A percentile compares a stretch with the other conserved stretches of the same genome.
phyloP scores from a whole-genome alignment of 2,888 invertebrate species.

The Lochmaea crataegi region DNA sequence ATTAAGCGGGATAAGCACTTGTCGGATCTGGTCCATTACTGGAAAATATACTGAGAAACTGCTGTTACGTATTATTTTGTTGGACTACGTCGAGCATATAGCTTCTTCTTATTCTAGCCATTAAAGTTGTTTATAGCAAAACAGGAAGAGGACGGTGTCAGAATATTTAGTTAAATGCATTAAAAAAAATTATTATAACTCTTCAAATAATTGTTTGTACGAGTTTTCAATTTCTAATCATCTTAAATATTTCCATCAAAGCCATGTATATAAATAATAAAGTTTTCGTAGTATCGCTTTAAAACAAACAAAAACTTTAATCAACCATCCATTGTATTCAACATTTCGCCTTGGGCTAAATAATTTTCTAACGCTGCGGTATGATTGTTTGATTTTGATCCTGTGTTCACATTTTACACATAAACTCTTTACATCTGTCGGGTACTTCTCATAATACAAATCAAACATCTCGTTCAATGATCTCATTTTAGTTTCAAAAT shows the following conservation, averaged over 20 bases:
- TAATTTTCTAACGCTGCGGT: conserved; percentile 10
- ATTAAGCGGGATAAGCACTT: conserved; percentile 31
- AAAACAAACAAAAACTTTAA: conserved; percentile 5
- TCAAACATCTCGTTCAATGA: conserved; percentile 4
- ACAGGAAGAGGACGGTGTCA: neutral
- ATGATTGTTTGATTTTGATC: conserved; percentile 14
- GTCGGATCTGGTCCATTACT: conserved; percentile 29
- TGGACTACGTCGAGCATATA: neutral
- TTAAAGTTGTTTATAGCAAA: too few relatives aligned
- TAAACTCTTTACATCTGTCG: conserved; percentile 17
- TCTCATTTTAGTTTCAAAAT: neutral
- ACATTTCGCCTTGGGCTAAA: neutral
- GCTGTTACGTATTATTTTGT: conserved; percentile 14
- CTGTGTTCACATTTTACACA: neutral
- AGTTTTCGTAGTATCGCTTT: neutral
- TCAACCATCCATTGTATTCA: neutral
- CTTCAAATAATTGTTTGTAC: too few relatives aligned
- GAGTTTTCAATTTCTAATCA: too few relatives aligned
- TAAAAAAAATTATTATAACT: too few relatives aligned
- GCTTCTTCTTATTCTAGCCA: neutral
- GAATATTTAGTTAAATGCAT: neutral
- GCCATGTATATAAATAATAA: neutral
- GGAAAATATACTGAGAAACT: conserved; percentile 28
- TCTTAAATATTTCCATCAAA: neutral
- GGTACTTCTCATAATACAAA: conserved; percentile 3